Evolutionary conservation across 2,888 invertebrate species (phyloP).

Genomic region (Cerceris rybyensis): DNA sequence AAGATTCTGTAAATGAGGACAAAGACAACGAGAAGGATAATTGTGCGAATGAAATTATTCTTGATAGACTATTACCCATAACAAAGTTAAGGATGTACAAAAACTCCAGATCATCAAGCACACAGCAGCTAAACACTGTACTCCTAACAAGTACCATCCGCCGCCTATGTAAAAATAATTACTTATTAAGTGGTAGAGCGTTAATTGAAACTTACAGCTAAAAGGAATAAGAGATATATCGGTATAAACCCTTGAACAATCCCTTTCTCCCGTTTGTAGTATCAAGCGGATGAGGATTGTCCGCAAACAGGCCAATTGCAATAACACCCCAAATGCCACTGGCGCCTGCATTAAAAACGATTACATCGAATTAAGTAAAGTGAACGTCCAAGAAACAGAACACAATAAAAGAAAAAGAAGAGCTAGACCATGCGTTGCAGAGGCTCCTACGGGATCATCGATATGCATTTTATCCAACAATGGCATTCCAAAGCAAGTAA

Average conservation of each 20-base stretch:
- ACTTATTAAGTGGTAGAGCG: background rate
- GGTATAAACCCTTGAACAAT: constrained; percentile 87
- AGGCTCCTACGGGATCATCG: constrained; percentile 96
- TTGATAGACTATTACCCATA: constrained; percentile 84
- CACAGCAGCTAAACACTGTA: constrained; percentile 89
- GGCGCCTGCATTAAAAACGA: constrained; percentile 70
- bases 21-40: constrained; percentile 25
- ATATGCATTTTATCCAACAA: constrained; percentile 90
- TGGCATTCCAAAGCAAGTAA: constrained; percentile 88
- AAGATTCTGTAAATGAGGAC: background rate
- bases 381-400: background rate
- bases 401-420: background rate
- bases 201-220: background rate
- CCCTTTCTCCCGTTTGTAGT: constrained; percentile 91
- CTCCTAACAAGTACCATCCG: constrained; percentile 92
- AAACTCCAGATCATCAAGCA: constrained; percentile 90
- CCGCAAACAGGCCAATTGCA: constrained; percentile 94
- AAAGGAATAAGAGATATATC: background rate
- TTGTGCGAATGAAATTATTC: constrained; percentile 1
- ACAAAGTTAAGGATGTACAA: constrained; percentile 86
- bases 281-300: constrained; percentile 90
- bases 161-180: constrained; percentile 85
- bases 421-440: constrained; percentile 90
- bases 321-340: constrained; percentile 88
- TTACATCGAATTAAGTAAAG: constrained; percentile 9